Evolutionary conservation across 2,113 vertebrate genomes (phyloP), one percentile per base, ranked within the genome.

Genomic region (Urocynchramus pylzowi): DNA sequence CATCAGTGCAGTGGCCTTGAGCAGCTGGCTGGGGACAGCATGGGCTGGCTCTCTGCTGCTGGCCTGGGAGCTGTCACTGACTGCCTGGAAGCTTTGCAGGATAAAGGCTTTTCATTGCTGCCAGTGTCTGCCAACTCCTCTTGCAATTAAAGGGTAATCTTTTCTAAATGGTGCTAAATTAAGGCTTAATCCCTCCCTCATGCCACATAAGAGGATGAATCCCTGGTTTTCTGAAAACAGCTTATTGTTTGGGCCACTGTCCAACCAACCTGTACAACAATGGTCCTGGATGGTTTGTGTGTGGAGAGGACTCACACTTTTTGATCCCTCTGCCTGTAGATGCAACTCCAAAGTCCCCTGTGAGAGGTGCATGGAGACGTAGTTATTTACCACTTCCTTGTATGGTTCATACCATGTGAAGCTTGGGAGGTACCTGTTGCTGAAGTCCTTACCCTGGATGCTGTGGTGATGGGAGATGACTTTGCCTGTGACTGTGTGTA

Each of bases 91-190:
- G 95, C 89, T 95, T 91, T 94, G 85, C 53, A 52, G 91, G 81
- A 95, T 79, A 94, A 94, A 93, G 53, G 94, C 79, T 83, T 81
- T 96, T 91, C 78, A 85, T 88, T 96, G 80, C 61, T 88, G 84
- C 59, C 63, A 2, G 19, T 78, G 80, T 94, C 96, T 97, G 97
- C 95, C 97, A 97, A 59, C 89, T 97, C 86, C 87, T 94, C 70
- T 89, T 97, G 96, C 97, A 98, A 97, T 98, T 97, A 97, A 96
- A 94, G 87, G 85, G 84, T 98, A 98, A 98, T 98, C 98, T 98
- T 98, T 97, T 98, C 95, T 98, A 98, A 98, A 98, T 98, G 95
- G 96, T 87, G 80, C 98, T 98, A 98, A 97, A 98, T 98, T 97
- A 98, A 98, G 96, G 85, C 84, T 96, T 97, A 98, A 98, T 98